A percentile compares a stretch with the other conserved stretches of the same genome.
Evolutionary conservation across 2,888 invertebrate species (phyloP).

Genomic region (Nudaria mundana): DNA sequence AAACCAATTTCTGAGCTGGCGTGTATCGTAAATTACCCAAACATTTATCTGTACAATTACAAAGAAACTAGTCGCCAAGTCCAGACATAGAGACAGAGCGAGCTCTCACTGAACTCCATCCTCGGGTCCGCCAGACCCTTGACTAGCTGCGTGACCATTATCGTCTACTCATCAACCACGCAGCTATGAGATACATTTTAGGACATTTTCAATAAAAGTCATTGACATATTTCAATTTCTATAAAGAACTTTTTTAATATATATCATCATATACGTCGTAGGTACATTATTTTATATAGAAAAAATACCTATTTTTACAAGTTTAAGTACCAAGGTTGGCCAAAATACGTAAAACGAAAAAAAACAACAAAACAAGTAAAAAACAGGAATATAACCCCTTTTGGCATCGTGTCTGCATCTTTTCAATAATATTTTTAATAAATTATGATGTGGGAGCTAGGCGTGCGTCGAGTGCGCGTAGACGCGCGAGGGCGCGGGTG

Average conservation of each 20-base stretch:
- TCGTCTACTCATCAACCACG: constrained; percentile 2
- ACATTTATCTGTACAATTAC: constrained; percentile 16
- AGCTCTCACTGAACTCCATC: no score
- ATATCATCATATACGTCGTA: constrained; percentile 75
- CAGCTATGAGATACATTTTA: constrained; percentile 18
- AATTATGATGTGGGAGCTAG: constrained; percentile 61
- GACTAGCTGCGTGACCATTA: no score
- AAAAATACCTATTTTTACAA: constrained; percentile 80
- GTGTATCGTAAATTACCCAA: constrained; percentile 20
- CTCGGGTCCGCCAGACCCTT: no score
- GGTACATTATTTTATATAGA: constrained; percentile 79
- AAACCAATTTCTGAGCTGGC: constrained; percentile 29
- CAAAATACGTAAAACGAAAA: constrained; percentile 78
- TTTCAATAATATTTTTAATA: constrained; percentile 71
- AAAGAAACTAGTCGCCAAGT: not conserved
- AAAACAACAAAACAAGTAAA: constrained; percentile 79
- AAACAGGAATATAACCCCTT: constrained; percentile 80
- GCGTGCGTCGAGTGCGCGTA: constrained; percentile 38
- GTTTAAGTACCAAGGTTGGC: constrained; percentile 79
- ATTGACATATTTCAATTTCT: constrained; percentile 72
- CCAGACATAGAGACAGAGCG: no score
- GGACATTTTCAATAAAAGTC: constrained; percentile 70
- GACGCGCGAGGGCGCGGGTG: constrained; percentile 13
- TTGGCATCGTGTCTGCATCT: constrained; percentile 78
- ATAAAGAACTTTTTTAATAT: constrained; percentile 78